Base-by-base conservation (phyloP, 2,113 vertebrate species). In the Pycnonotus jocosus region DNA sequence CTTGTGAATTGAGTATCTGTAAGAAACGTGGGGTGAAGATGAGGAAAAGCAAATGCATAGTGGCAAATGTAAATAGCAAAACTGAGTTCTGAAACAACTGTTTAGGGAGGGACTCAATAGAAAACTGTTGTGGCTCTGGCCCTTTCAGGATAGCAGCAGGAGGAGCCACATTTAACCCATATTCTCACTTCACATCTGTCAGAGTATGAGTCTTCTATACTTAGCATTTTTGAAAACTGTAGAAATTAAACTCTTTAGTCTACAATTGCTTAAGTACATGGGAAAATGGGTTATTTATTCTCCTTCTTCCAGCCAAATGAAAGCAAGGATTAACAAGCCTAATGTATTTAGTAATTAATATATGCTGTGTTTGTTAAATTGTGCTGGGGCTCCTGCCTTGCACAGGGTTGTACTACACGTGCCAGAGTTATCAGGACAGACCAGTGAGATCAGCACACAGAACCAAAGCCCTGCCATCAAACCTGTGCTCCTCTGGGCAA, bases 1-100 rank as follows among this genome's bases (percentile, higher is more conserved):
- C 92, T 86, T 69, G 90, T 97, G 90, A 97, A 97, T 96, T 45
- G 87, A 56, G 86, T 92, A 15, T 91, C 70, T 97, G 92, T 96
- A 74, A 74, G 54, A 81, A 71, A 76, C 21, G 6, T 23, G 88
- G 79, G 72, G 44, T 90, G 81, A 90, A 82, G 95, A 72, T 76
- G 78, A 88, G 54, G 54, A 76, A 81, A 95, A 81, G 64, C 95
- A 97, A 95, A 92, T 96, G 96, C 18, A 0, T 48, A 38, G 47
- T 94, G 84, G 80, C 94, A 95, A 91, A 50, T 92, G 92, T 93
- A 93, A 96, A 88, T 82, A 81, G 81, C 79, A 81, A 91, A 95
- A 86, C 79, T 17, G 48, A 54, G 64, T 81, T 81, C 45, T 62
- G 77, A 94, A 93, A 66, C 94, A 96, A 74, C 86, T 97, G 93